Base-by-base conservation (phyloP, 2,113 vertebrate genomes). In the Tragelaphus imberbis region DNA sequence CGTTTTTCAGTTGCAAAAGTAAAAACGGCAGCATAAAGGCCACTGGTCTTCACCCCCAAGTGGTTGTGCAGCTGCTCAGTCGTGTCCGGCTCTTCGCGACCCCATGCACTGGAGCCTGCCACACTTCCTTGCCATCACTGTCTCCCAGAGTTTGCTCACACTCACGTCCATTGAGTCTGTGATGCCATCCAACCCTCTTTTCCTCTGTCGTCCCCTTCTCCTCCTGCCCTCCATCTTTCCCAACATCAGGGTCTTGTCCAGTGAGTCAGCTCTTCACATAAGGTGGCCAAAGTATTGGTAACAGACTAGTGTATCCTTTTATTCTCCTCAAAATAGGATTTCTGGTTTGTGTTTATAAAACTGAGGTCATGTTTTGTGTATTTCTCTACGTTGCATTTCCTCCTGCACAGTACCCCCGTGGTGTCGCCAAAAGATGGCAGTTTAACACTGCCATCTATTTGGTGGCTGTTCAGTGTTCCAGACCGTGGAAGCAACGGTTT, bases 291-390 rank as follows among this genome's bases (percentile, higher is more conserved):
- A 71, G n/a, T 77, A 15, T 44, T 77, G 40, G 12, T 7, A 17
- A 3, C 55, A n/a, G 11, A 28, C 51, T 6, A 27, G 0, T 3
- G 59, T 25, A 6, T 12, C 19, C 23, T 84, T 36, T 8, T 7
- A 2, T 6, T 58, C 59, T 44, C 0, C 11, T 23, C 5, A 7
- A 25, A 44, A 4, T 23, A 4, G 84, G 63, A 27, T 59, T 47
- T 79, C 40, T n/a, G 47, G 9, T 47, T 44, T 40, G 36, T 25
- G 15, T 61, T 40, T 28, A 13, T 51, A 80, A 58, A 61, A 25
- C 15, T 3, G 10, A 36, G 12, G 8, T 11, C 9, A 0, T 9
- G 36, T 56, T 71, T 40, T 51, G 16, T 59, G 9, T 28, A 0
- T 56, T 56, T 56, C 71, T 86, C 28, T 55, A 3, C 8, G 7